Evolutionary conservation across 1,140 invertebrate genomes (phyloP), one percentile per base, ranked within the genome.

Genomic region (Neotoxoptera formosana): DNA sequence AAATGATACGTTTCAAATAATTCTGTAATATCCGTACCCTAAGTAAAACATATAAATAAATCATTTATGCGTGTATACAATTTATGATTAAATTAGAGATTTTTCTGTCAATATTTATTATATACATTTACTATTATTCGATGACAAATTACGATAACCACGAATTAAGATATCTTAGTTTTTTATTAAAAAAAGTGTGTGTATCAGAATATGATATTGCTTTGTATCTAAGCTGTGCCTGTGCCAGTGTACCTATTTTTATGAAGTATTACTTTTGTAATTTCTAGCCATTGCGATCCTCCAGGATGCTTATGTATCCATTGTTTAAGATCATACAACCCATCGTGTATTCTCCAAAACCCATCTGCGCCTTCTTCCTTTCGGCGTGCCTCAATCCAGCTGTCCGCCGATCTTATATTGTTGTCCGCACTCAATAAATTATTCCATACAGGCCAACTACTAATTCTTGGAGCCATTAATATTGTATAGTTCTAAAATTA

Each of bases 261-360:
- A 45, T 7, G 25, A 17, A 25, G 23, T 86, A 86, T 25, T 94
- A 97, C 96, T 95, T 96, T 96, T 9, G 97, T 97, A 8, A 97
- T 93, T 92, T 96, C 94, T 17, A 98, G 95, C 97, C 97, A 98
- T 94, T 97, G 96, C 14, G 95, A 89, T 30, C 98, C 98, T 53
- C 98, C 98, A 36, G 98, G 98, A 96, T 98, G 98, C 34, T 94
- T 96, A 0, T 96, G 94, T 0, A 97, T 95, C 94, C 98, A 98
- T 36, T 95, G 95, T 11, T 95, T 96, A 30, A 98, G 95, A 95
- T 98, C 97, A 94, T 98, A 98, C 2, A 98, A 95, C 83, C 95
- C 95, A 95, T 98, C 96, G 94, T 97, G 96, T 25, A 98, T 96
- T 93, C 98, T 95, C 98, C 98, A 98, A 2, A 98, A 95, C 14